Evolutionary conservation across 2,797 vertebrate species (phyloP), one percentile per base, ranked within the genome.

Genomic region (Gymnoscopelus braueri): DNA sequence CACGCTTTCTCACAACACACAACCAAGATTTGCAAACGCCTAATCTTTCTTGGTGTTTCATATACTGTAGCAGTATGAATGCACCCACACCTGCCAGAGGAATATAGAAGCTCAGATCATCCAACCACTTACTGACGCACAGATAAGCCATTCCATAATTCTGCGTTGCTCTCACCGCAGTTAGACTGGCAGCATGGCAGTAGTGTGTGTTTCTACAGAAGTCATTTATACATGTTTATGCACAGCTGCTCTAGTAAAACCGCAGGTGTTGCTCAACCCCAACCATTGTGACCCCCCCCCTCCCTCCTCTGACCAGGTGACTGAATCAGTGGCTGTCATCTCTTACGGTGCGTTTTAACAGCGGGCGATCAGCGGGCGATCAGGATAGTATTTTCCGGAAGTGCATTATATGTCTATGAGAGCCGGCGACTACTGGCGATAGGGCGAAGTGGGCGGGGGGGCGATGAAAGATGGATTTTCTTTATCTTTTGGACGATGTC

Each of bases 61-160:
- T 71, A 74, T 71, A n/a, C n/a, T n/a, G n/a, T n/a, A 54, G 71
- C 49, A 54, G 65, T 29, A 29, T 29, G 67, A 47, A 39, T 26
- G 14, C 53, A 77, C 83, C 56, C 67, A 67, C 67, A 72, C 56
- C 73, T 84, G 76, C 84, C 75, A 69, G 68, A 69, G 70, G 76
- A 84, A 71, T 24, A 74, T 59, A 3, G 68, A 78, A 64, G 49
- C 49, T 81, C 76, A 74, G 58, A 73, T 70, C 74, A 68, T 72
- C 72, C 59, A 81, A 61, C 69, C 77, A 72, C 69, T 79, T 73
- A 61, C 26, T 81, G 71, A 78, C 68, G 66, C 15, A 15, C 56
- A 63, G 67, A 80, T 78, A 65, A 80, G 71, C 77, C 60, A 64
- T 66, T 81, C 64, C 79, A 77, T 72, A 80, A 65, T 66, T 60